Conservation (phyloP, 2,888 invertebrate genomes). For the Pseudanteris insignis region DNA sequence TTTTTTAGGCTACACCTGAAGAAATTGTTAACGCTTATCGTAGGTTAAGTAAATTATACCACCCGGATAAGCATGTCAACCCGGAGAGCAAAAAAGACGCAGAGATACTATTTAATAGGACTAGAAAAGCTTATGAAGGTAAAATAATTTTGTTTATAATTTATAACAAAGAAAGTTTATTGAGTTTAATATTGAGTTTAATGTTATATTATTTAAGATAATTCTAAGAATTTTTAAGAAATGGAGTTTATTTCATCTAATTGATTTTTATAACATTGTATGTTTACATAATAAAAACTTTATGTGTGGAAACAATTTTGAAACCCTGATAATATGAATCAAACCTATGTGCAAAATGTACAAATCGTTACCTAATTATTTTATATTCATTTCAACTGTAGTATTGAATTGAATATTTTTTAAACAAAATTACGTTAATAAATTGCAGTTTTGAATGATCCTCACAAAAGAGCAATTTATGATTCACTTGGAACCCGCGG, state of each 20-base stretch:
- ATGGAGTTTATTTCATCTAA: not conserved
- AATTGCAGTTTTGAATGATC: constrained; percentile 82
- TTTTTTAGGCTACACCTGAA: constrained; percentile 82
- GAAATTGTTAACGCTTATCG: constrained; percentile 95
- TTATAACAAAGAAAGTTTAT: not conserved
- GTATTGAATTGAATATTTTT: too few relatives aligned
- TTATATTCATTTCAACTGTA: too few relatives aligned
- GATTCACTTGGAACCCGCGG: constrained; percentile 84
- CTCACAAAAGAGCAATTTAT: constrained; percentile 94
- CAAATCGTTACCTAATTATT: too few relatives aligned
- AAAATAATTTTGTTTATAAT: constrained; percentile 39
- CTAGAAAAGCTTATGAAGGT: constrained; percentile 94
- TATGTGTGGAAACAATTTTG: too few relatives aligned
- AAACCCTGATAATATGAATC: too few relatives aligned
- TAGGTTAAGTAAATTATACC: constrained; percentile 89
- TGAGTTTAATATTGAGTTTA: not conserved
- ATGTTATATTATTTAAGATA: not conserved
- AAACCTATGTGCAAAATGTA: too few relatives aligned
- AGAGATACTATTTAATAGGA: constrained; percentile 89
- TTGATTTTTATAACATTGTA: too few relatives aligned
- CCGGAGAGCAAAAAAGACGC: constrained; percentile 86
- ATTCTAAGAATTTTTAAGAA: not conserved
- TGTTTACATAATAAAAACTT: too few relatives aligned
- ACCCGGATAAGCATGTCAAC: constrained; percentile 95
- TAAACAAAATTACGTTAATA: too few relatives aligned